Percentiles rank a stretch among this genome's conserved stretches.
Evolutionary conservation across 2,888 invertebrate species (phyloP).

Genomic region (Microctonus brassicae): DNA sequence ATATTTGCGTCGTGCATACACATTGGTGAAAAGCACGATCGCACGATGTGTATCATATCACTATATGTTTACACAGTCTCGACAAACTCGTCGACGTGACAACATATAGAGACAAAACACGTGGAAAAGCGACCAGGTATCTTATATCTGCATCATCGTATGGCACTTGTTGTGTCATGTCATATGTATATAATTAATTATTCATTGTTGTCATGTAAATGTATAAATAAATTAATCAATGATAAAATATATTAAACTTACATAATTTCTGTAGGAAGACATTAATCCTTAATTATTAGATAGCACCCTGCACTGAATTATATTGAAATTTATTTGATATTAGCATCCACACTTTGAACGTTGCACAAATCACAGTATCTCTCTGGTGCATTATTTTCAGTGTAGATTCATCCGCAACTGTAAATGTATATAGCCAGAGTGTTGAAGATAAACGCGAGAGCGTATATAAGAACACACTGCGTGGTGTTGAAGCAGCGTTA

Average conservation of each 20-base stretch:
- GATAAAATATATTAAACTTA: slow-evolving; percentile 56
- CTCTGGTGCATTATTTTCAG: neutral
- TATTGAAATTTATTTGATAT: neutral
- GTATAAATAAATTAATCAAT: neutral
- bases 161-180: neutral
- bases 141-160: neutral
- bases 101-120: slow-evolving; percentile 1
- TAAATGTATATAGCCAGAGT: neutral
- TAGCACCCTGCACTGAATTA: neutral
- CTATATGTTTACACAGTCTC: slow-evolving; percentile 29
- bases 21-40: neutral
- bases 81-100: slow-evolving; percentile 17
- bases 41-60: slow-evolving; percentile 25
- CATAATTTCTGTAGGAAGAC: slow-evolving; percentile 66
- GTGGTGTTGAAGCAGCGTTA: neutral
- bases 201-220: neutral
- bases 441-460: slow-evolving; percentile 42
- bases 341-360: neutral
- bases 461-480: slow-evolving; percentile 44
- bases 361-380: neutral
- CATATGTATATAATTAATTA: neutral
- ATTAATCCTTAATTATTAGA: slow-evolving; percentile 42
- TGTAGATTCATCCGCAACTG: neutral
- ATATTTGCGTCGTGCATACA: neutral
- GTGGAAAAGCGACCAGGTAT: slow-evolving; percentile 10